A percentile compares a stretch with the other conserved stretches of the same genome.
Conservation (phyloP, 2,797 vertebrate genomes). For the Rhodeus uyekii region DNA sequence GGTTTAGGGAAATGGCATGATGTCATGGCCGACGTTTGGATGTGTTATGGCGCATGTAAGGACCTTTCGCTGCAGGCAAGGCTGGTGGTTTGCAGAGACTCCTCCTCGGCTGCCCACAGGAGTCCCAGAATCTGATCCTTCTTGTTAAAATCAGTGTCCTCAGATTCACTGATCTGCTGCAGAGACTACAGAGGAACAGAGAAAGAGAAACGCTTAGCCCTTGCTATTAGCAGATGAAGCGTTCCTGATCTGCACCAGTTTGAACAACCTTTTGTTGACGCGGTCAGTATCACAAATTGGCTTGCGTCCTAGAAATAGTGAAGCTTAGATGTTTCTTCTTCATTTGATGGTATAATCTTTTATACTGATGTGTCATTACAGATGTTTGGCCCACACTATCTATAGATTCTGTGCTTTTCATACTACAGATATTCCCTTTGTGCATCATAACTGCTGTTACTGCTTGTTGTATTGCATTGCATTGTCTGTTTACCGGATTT, state of each 20-base stretch:
- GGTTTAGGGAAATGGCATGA: neutral
- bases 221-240: no score
- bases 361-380: neutral
- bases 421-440: neutral
- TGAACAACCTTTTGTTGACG: neutral
- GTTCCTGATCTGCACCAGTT: neutral
- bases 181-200: conserved; percentile 70
- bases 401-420: neutral
- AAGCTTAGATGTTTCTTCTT: neutral
- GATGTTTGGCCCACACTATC: neutral
- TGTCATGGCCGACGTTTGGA: neutral
- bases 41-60: neutral
- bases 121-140: conserved; percentile 72
- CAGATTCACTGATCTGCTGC: conserved; percentile 51
- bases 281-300: neutral
- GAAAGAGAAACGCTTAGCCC: conserved; percentile 23
- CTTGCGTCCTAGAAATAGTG: neutral
- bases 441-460: neutral
- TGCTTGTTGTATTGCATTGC: neutral
- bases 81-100: conserved; percentile 56
- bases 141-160: conserved; percentile 63
- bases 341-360: neutral
- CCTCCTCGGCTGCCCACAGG: conserved; percentile 78
- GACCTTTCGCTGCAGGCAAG: conserved; percentile 33
- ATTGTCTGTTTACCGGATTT: no score